Evolutionary conservation across 2,888 invertebrate genomes (phyloP), one percentile per base, ranked within the genome.

Genomic region (Alcis repandata): DNA sequence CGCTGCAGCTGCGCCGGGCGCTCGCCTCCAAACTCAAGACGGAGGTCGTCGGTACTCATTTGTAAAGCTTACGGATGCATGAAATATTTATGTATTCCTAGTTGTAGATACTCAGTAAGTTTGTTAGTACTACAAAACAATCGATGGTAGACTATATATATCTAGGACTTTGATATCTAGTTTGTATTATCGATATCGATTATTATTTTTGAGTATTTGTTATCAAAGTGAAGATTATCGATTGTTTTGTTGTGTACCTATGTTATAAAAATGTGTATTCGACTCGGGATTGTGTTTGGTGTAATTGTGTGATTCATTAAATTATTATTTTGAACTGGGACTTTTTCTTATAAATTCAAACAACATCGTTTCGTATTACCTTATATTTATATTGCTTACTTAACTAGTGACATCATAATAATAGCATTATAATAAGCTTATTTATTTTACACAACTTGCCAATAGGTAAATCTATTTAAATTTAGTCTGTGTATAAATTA

Each of bases 21-120:
- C 94, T 98, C 59, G 98, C 98, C 3, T 96, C 96, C 70, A 95
- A 97, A 76, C 94, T 98, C 56, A 97, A 97, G 86, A 94, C 96
- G 52, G 98, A 98, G 93, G 97, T 98, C 7, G 97, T 98, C 59
- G 96, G 96, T 70, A 85, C 80, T 19, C 79, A 79, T 59, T 79
- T 83, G 63, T 86, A 76, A 79, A 63, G 4, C 38, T 13, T 13
- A 38, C 20, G 38, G 36, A 3, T 33, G 15, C 17, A 41, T 2
- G 40, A 15, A 10, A 49, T 10, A 7, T 2, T 11, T 17, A 19
- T 19, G n/a, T n/a, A n/a, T n/a, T 19, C 19, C 43, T 45, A 45
- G 20, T 20, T 20, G n/a, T n/a, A n/a, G n/a, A 40, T 56, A 68
- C 65, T 68, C 62, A 63, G 48, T 32, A 49, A 8, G 32, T 15